Conservation (phyloP, 1,140 invertebrate genomes). For the Bursaphelenchus mucronatus region DNA sequence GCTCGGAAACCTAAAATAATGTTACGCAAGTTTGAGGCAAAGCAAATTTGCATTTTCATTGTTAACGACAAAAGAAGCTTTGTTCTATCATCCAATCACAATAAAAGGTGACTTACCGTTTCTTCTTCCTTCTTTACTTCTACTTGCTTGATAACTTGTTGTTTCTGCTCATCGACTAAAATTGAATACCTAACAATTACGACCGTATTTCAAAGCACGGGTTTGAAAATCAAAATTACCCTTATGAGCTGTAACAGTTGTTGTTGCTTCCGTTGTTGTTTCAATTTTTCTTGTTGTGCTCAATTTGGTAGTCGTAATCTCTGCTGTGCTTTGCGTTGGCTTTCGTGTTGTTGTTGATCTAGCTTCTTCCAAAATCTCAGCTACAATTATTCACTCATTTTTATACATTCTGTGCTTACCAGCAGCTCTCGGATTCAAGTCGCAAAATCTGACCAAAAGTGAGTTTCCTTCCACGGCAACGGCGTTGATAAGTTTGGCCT, state of each 20-base stretch:
- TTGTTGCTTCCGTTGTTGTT: conserved; percentile 25
- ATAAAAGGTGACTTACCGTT: no score
- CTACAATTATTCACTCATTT: conserved; percentile 10
- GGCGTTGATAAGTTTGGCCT: conserved; percentile 48
- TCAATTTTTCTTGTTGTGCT: not conserved
- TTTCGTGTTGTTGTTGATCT: conserved; percentile 21
- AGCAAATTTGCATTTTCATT: no score
- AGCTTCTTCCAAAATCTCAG: conserved; percentile 18
- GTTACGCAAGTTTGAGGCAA: no score
- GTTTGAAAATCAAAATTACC: no score
- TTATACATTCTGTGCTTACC: conserved; percentile 21
- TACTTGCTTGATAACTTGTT: no score
- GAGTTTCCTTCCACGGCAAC: conserved; percentile 34
- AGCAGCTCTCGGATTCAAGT: conserved; percentile 40
- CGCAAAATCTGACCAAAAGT: conserved; percentile 47
- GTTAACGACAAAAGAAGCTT: no score
- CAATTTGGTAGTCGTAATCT: conserved; percentile 7
- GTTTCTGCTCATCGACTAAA: no score
- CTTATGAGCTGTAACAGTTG: not conserved
- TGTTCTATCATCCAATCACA: no score
- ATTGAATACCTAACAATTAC: no score
- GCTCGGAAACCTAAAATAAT: no score
- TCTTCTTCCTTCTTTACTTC: no score
- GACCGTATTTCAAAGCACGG: no score
- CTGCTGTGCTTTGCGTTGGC: conserved; percentile 17